phyloP scores from a whole-genome alignment of 2,113 vertebrate genomes.

The Polypterus bichir region DNA sequence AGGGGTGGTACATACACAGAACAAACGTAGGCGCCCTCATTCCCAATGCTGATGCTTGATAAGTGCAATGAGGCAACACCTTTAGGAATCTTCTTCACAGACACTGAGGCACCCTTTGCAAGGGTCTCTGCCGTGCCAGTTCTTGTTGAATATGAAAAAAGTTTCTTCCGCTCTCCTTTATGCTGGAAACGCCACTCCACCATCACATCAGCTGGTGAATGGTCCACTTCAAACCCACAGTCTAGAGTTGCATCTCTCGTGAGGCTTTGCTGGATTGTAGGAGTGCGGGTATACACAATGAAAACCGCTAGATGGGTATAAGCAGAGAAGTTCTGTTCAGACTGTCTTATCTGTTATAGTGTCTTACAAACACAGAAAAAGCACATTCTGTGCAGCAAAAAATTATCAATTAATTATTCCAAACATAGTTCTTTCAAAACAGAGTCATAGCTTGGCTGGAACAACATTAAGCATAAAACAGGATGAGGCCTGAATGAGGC shows the following conservation, averaged over 20 bases:
- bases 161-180: slow-evolving; percentile 23
- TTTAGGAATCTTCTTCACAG: slow-evolving; percentile 18
- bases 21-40: slow-evolving; percentile 42
- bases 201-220: slow-evolving; percentile 20
- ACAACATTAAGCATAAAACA: too few relatives aligned
- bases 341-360: too few relatives aligned
- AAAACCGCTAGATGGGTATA: slow-evolving; percentile 34
- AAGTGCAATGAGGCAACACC: slow-evolving; percentile 45
- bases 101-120: slow-evolving; percentile 19
- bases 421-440: too few relatives aligned
- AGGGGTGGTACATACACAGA: slow-evolving; percentile 36
- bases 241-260: slow-evolving; percentile 30
- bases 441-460: too few relatives aligned
- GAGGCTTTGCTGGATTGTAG: slow-evolving; percentile 29
- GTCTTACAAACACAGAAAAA: too few relatives aligned
- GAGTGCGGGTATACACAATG: slow-evolving; percentile 34
- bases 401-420: too few relatives aligned
- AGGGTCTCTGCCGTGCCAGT: slow-evolving; percentile 8
- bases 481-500: too few relatives aligned
- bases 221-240: slow-evolving; percentile 48
- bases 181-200: slow-evolving; percentile 35
- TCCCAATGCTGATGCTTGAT: slow-evolving; percentile 21
- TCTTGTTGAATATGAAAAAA: slow-evolving; percentile 33
- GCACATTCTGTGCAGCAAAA: too few relatives aligned
- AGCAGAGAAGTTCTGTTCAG: neutral